Evolutionary conservation across 1,140 invertebrate genomes (phyloP), one percentile per base, ranked within the genome.

Genomic region (Idris sp.): DNA sequence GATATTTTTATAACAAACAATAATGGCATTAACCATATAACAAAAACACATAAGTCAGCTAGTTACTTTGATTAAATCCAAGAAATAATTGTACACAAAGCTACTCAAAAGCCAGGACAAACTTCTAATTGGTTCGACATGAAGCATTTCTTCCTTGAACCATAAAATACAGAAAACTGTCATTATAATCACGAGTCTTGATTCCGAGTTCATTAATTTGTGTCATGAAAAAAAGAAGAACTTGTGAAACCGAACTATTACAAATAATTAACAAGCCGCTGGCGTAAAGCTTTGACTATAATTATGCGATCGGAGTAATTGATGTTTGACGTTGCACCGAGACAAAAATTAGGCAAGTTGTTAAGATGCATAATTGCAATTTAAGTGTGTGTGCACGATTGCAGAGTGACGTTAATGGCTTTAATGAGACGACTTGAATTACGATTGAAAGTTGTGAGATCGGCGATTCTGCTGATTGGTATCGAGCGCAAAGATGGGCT

Each of bases 381-480:
- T 62, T 13, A 33, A 62, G n/a, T n/a, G 26, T 48, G 30, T 19
- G 51, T 35, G 44, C 25, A 46, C 25, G 31, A 9, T 18, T 8
- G 11, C 28, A 16, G 46, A 65, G 36, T 71, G 67, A 71, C 65
- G 48, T 76, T 75, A 75, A 75, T 75, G 59, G 46, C 54, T 59
- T 76, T 82, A 83, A 83, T 77, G 78, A 83, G 80, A 79, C 81
- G 68, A 79, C 75, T 81, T 67, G 72, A 79, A 74, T 73, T 65
- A 72, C 68, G 78, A 82, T 83, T 80, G 79, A 69, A 75, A 78
- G 54, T 71, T 67, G 44, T 71, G 54, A 73, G 77, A 81, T 79
- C 71, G 76, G 80, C 65, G 79, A 78, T 68, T 84, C 78, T 81
- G 69, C 51, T 78, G 81, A 83, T 81, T 79, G 78, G 78, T 78